phyloP scores from a whole-genome alignment of 2,888 invertebrate species.

The Netelia melanura region DNA sequence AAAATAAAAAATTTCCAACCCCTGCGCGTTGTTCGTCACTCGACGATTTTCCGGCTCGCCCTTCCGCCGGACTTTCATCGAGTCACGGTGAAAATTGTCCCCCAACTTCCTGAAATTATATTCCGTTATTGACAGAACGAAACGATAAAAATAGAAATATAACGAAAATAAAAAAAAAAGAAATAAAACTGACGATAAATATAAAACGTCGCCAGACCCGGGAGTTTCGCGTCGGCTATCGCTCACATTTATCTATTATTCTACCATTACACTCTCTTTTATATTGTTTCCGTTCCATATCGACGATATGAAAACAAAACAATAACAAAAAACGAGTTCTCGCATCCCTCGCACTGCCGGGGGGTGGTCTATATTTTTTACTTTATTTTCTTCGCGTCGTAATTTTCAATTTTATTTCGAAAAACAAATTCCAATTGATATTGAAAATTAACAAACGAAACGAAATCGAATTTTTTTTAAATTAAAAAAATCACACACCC shows the following conservation, averaged over 20 bases:
- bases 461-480: no score
- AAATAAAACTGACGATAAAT: slow-evolving; percentile 7
- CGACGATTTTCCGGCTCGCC: slow-evolving; percentile 60
- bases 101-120: slow-evolving; percentile 46
- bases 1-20: no score
- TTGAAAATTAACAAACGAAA: no score
- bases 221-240: not conserved
- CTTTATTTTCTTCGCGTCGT: not conserved
- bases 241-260: slow-evolving; percentile 21
- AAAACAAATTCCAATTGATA: no score
- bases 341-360: not conserved
- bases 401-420: no score
- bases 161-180: slow-evolving; percentile 19
- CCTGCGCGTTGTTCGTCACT: slow-evolving; percentile 58
- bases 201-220: slow-evolving; percentile 12
- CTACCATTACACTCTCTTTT: slow-evolving; percentile 4
- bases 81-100: slow-evolving; percentile 22
- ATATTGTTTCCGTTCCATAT: slow-evolving; percentile 26
- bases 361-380: not conserved
- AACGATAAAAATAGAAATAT: not conserved
- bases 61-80: slow-evolving; percentile 55
- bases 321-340: not conserved
- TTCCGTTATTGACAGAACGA: slow-evolving; percentile 51
- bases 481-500: no score
- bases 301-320: no score